Evolutionary conservation across 2,888 invertebrate genomes (phyloP).

Genomic region (Chloroclysta siterata): DNA sequence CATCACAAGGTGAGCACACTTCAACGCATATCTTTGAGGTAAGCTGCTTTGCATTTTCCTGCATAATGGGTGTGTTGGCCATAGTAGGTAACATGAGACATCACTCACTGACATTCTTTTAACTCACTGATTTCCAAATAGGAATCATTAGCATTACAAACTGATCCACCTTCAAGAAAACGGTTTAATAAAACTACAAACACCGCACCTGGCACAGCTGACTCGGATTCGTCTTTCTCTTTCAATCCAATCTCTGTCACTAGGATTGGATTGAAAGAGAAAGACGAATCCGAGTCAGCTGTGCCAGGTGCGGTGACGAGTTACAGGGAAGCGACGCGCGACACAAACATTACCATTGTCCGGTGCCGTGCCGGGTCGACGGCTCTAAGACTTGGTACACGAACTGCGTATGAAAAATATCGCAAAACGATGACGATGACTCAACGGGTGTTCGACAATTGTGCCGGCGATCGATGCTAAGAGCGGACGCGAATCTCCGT

Average conservation of each 20-base stretch:
- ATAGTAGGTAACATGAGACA: slow-evolving; percentile 40
- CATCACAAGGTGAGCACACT: not conserved
- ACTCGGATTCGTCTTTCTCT: slow-evolving; percentile 44
- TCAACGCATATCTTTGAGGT: slow-evolving; percentile 28
- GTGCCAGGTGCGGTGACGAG: slow-evolving; percentile 43
- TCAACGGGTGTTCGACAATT: slow-evolving; percentile 80
- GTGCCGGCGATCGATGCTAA: slow-evolving; percentile 80
- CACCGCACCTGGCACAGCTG: slow-evolving; percentile 48
- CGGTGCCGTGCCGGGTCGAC: slow-evolving; percentile 40
- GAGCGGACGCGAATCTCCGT: slow-evolving; percentile 59
- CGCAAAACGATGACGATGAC: slow-evolving; percentile 70
- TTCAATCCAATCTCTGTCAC: slow-evolving; percentile 39
- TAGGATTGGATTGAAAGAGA: slow-evolving; percentile 39
- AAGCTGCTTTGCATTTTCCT: slow-evolving; percentile 35
- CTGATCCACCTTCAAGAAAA: slow-evolving; percentile 47
- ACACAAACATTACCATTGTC: slow-evolving; percentile 47
- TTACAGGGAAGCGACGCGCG: slow-evolving; percentile 13
- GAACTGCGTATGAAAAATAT: slow-evolving; percentile 74
- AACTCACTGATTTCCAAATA: slow-evolving; percentile 47
- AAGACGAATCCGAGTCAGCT: slow-evolving; percentile 48
- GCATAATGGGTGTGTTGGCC: slow-evolving; percentile 38
- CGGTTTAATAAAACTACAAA: no score
- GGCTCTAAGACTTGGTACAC: slow-evolving; percentile 37
- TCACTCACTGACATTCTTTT: slow-evolving; percentile 44
- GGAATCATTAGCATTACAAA: slow-evolving; percentile 41